Evolutionary conservation across 2,888 invertebrate genomes (phyloP).

Genomic region (Didymodactylos carnosus): DNA sequence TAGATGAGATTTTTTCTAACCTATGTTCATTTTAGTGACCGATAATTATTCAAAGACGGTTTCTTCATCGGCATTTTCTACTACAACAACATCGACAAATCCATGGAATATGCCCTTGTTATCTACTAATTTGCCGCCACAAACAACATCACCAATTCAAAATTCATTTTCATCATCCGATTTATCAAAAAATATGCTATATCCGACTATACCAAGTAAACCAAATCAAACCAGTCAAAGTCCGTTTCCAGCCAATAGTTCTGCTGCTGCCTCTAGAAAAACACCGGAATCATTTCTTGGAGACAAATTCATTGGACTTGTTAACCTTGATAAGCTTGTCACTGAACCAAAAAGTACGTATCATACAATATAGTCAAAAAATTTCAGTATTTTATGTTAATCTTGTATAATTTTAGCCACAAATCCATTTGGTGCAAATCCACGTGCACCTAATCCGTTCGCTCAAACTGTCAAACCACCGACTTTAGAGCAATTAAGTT

Average conservation of each 20-base stretch:
- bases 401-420: background rate
- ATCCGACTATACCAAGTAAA: background rate
- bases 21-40: too few species aligned
- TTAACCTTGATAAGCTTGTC: slow-evolving; percentile 6
- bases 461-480: background rate
- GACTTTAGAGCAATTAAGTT: background rate
- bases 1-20: background rate
- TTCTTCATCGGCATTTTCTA: too few species aligned
- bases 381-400: too few species aligned
- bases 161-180: background rate
- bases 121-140: background rate
- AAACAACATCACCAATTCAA: background rate
- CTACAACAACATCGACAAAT: background rate
- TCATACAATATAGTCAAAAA: too few species aligned
- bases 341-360: background rate
- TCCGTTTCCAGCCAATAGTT: background rate
- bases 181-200: background rate
- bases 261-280: background rate
- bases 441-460: background rate
- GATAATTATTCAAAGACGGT: too few species aligned
- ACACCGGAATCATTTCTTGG: slow-evolving; percentile 13
- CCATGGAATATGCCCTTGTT: background rate
- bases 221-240: background rate
- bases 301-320: slow-evolving; percentile 4
- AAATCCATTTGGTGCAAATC: slow-evolving; percentile 12